phyloP scores from a whole-genome alignment of 1,140 invertebrate genomes.

The Limonius californicus region DNA sequence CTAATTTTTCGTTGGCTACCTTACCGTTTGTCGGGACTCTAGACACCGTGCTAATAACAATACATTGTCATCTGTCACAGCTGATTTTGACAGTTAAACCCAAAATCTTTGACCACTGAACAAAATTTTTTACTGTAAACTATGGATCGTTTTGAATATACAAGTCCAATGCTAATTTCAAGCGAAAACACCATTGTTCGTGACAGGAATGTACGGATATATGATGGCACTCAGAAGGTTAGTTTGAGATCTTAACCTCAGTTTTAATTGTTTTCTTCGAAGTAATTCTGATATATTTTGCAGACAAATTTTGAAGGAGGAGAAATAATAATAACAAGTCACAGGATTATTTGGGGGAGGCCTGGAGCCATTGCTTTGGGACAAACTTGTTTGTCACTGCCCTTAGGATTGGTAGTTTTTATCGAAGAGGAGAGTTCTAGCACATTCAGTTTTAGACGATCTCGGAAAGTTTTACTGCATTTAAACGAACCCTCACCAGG shows the following conservation, averaged over 20 bases:
- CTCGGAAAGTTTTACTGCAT: conserved; percentile 79
- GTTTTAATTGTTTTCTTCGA: not conserved
- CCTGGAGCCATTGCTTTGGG: conserved; percentile 65
- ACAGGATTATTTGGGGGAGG: conserved; percentile 77
- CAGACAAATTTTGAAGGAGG: conserved; percentile 79
- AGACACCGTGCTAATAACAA: too few species aligned
- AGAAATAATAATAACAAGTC: conserved; percentile 74
- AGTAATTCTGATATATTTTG: not conserved
- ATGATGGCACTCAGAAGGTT: not conserved
- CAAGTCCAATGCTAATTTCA: not conserved
- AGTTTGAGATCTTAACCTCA: too few species aligned
- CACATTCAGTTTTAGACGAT: conserved; percentile 70
- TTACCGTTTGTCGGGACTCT: too few species aligned
- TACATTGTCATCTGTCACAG: too few species aligned
- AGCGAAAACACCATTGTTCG: not conserved
- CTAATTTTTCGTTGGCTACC: too few species aligned
- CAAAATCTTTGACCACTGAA: too few species aligned
- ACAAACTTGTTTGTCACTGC: conserved; percentile 64
- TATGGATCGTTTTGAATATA: not conserved
- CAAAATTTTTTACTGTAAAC: too few species aligned
- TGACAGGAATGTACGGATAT: not conserved
- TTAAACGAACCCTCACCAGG: conserved; percentile 61
- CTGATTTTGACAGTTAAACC: too few species aligned
- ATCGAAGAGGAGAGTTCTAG: conserved; percentile 73
- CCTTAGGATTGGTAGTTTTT: conserved; percentile 67